Percentiles rank a stretch among this genome's conserved stretches.
Evolutionary conservation across 2,113 vertebrate species (phyloP).

Genomic region (Brachyhypopomus gauderio): DNA sequence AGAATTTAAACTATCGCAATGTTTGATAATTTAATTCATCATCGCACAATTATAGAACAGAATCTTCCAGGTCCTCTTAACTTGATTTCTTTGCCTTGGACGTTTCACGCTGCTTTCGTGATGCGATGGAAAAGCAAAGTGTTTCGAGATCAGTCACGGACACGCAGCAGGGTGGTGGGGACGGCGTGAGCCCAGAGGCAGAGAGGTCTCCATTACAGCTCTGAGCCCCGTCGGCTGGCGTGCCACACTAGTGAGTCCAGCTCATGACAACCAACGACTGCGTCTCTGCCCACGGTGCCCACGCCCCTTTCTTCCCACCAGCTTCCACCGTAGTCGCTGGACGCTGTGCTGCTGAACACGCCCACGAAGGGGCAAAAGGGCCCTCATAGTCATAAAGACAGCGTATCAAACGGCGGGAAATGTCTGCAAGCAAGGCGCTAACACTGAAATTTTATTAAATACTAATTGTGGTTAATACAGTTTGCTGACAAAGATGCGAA

Average conservation of each 20-base stretch:
- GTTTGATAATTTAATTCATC: too few relatives aligned
- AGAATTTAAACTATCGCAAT: too few relatives aligned
- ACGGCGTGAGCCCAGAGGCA: neutral
- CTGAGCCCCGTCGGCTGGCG: constrained; percentile 24
- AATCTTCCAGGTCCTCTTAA: neutral
- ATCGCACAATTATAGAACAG: neutral
- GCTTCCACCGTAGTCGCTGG: constrained; percentile 9
- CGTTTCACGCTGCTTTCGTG: constrained; percentile 19
- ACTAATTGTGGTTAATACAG: neutral
- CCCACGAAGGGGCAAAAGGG: neutral
- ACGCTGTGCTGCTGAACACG: neutral
- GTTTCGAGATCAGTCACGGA: constrained; percentile 26
- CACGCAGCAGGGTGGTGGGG: neutral
- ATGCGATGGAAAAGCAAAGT: constrained; percentile 24
- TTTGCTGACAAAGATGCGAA: neutral
- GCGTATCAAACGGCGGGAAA: neutral
- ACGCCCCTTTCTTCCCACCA: constrained; percentile 29
- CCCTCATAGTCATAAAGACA: neutral
- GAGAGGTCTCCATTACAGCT: constrained; percentile 33
- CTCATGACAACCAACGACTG: constrained; percentile 37
- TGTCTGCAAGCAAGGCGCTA: neutral
- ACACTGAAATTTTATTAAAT: constrained; percentile 1
- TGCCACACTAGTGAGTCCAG: constrained; percentile 37
- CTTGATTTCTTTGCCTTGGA: constrained; percentile 12
- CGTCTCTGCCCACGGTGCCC: constrained; percentile 28